Percentiles rank a stretch among this genome's conserved stretches.
These are phyloP conservation scores for Macquaria ambigua DNA, from an alignment of 2,113 vertebrate genomes.

Conservation along the genomic window DNA sequence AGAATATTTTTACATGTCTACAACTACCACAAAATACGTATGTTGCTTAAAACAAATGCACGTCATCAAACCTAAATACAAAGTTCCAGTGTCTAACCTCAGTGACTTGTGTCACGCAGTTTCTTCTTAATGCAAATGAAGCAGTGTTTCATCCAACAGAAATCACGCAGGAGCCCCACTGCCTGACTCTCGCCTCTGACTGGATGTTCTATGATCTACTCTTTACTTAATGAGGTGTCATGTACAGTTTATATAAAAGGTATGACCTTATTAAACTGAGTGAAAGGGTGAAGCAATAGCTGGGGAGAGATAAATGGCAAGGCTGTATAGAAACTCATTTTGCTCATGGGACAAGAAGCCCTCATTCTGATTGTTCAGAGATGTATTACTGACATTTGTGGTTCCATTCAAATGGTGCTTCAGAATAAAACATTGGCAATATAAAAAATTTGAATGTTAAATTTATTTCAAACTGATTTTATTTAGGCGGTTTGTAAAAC, in stretches of 20 bases:
- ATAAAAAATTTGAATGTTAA: neutral
- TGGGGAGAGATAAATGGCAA: slow-evolving; percentile 58
- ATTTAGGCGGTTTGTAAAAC: slow-evolving; percentile 36
- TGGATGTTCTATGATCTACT: slow-evolving; percentile 50
- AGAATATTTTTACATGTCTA: neutral
- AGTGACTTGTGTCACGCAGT: neutral
- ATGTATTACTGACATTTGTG: slow-evolving; percentile 22
- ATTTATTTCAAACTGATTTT: slow-evolving; percentile 41
- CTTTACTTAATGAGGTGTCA: slow-evolving; percentile 81
- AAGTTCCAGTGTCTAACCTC: slow-evolving; percentile 1
- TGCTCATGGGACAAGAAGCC: slow-evolving; percentile 34
- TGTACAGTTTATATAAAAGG: slow-evolving; percentile 80
- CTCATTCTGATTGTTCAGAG: slow-evolving; percentile 39
- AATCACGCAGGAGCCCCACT: slow-evolving; percentile 38
- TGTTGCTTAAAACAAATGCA: neutral
- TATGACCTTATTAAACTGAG: slow-evolving; percentile 84
- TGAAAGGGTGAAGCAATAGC: slow-evolving; percentile 60
- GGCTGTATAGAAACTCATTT: slow-evolving; percentile 40
- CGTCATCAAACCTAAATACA: neutral
- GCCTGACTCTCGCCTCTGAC: slow-evolving; percentile 31
- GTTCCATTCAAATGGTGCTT: slow-evolving; percentile 17
- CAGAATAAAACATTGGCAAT: slow-evolving; percentile 6
- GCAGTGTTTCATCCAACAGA: slow-evolving; percentile 23
- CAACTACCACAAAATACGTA: slow-evolving; percentile 6
- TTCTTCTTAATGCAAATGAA: slow-evolving; percentile 39